A percentile compares a stretch with the other conserved stretches of the same genome.
phyloP scores from a whole-genome alignment of 1,140 invertebrate genomes.

The Drosophila yakuba region DNA sequence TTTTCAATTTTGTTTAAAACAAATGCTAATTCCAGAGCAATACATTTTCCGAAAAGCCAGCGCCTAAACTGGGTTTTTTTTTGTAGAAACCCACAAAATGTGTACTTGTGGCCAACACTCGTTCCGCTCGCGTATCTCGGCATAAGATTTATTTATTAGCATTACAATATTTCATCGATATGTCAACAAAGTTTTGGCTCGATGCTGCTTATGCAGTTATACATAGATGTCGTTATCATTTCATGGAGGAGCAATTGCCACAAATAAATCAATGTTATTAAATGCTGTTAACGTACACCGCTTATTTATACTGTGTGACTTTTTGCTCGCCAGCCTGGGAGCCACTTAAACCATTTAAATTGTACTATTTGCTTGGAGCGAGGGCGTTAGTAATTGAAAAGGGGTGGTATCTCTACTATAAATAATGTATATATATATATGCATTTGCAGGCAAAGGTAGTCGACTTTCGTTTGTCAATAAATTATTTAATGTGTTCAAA shows the following conservation, averaged over 20 bases:
- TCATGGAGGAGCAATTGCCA: conserved; percentile 26
- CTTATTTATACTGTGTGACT: conserved; percentile 24
- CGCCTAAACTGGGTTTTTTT: background rate
- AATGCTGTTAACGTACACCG: conserved; percentile 48
- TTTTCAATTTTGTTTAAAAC: too few species aligned
- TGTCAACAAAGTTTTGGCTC: conserved; percentile 24
- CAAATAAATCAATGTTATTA: conserved; percentile 76
- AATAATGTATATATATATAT: background rate
- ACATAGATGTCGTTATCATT: conserved; percentile 19
- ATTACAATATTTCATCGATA: conserved; percentile 27
- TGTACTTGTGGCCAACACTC: background rate
- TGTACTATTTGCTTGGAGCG: background rate
- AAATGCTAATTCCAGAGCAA: too few species aligned
- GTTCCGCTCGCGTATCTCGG: conserved; percentile 5
- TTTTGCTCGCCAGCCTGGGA: background rate
- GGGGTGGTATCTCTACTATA: background rate
- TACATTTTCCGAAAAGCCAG: too few species aligned
- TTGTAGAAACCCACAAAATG: background rate
- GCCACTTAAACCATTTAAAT: conserved; percentile 18
- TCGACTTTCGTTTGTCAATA: background rate
- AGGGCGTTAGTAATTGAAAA: background rate
- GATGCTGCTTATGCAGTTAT: conserved; percentile 18
- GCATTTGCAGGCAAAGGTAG: background rate
- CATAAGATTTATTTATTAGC: conserved; percentile 47
- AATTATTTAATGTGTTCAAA: background rate